Base-by-base conservation (phyloP, 2,797 vertebrate species). In the Geotrypetes seraphini region DNA sequence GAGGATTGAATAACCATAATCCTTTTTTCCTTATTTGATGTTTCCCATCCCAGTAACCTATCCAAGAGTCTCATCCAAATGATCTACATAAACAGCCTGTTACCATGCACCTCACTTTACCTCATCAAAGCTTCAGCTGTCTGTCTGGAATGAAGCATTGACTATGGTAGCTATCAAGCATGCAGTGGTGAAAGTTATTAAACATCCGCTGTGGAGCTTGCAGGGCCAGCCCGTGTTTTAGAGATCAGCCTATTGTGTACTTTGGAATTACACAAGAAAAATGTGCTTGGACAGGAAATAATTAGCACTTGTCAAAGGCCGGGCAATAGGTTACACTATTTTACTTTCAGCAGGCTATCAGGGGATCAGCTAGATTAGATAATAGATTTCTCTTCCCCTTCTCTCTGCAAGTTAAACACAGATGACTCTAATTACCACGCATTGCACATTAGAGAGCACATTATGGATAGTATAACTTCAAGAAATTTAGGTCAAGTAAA, bases 111-210 rank as follows among this genome's bases (percentile, higher is more conserved):
- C 80, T 74, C 64, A 6, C 71, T 71, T 52, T 36, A 28, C 73
- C 46, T 60, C 70, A 70, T 81, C 66, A 77, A 85, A 83, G 81
- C 73, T 55, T 50, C 50, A 5, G 50, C 55, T 54, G 57, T 24
- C 53, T 25, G 77, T 74, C 79, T 75, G 80, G 79, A 68, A 48
- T 55, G 57, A 57, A 68, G 52, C 67, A 7, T 43, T 31, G 66
- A 48, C 70, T 66, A 49, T 37, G 57, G 65, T 72, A 76, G 83
- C 84, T 75, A 55, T 73, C 53, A 58, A 46, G 48, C 58, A 39
- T 19, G 4, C 4, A 22, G 75, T 79, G 86, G 75, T 83, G 84
- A 89, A 88, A 90, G 86, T 82, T 76, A 78, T 54, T 79, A 79
- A 82, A 68, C 80, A 79, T 77, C 67, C 36, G 4, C 24, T 0